A percentile compares a stretch with the other conserved stretches of the same genome.
These are phyloP conservation scores for Edolisoma coerulescens DNA, from an alignment of 2,113 vertebrate genomes.

Conservation along the genomic window DNA sequence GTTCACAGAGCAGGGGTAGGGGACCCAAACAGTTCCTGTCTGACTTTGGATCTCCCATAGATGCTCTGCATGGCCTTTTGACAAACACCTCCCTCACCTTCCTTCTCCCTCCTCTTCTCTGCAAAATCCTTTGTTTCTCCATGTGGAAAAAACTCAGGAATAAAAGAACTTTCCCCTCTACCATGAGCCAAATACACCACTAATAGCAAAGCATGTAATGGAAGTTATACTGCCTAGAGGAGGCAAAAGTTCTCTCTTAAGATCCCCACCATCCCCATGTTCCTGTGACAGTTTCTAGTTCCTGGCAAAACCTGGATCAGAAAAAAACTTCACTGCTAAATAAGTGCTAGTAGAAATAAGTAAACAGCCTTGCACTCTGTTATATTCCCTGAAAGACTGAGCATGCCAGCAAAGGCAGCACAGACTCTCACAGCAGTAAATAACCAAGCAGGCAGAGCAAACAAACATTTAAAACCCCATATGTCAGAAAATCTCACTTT, in stretches of 20 bases:
- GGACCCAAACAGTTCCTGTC: background rate
- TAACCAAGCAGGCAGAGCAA: slow-evolving; percentile 2
- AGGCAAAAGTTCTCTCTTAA: background rate
- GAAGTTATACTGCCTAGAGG: background rate
- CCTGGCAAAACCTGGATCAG: background rate
- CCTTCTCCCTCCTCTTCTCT: background rate
- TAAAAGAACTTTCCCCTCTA: background rate
- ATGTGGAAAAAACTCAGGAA: background rate
- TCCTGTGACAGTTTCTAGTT: background rate
- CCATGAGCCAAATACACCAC: background rate
- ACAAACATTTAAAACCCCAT: slow-evolving; percentile 21
- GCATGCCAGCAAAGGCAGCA: slow-evolving; percentile 18
- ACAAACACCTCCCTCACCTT: background rate
- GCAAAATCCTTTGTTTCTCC: background rate
- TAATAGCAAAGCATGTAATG: background rate
- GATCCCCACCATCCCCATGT: background rate
- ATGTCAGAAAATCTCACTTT: background rate
- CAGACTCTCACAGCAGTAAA: slow-evolving; percentile 32
- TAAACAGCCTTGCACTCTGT: background rate
- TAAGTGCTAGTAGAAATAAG: slow-evolving; percentile 12
- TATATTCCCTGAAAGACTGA: background rate
- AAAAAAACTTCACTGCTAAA: background rate
- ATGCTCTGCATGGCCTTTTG: background rate
- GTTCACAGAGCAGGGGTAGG: background rate
- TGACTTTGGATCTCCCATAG: background rate